phyloP scores from a whole-genome alignment of 2,113 vertebrate species.

The Phalacrocorax carbo region DNA sequence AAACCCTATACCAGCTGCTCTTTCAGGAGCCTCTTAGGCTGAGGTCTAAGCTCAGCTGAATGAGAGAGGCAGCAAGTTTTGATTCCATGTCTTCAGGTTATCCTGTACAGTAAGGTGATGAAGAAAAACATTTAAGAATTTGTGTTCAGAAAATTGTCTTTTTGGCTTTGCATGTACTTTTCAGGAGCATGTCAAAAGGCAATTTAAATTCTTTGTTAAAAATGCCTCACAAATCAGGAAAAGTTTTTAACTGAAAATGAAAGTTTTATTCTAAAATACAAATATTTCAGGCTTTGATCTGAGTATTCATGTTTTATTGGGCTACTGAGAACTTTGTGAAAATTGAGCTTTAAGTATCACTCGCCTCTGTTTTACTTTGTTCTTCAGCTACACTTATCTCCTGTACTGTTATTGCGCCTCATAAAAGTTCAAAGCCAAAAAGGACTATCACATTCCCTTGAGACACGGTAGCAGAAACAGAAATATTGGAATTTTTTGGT shows the following conservation, averaged over 20 bases:
- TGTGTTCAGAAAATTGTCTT: not conserved
- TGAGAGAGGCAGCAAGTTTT: not conserved
- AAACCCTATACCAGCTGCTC: not conserved
- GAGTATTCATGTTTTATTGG: not conserved
- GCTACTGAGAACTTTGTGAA: not conserved
- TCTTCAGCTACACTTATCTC: not conserved
- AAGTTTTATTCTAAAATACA: not conserved
- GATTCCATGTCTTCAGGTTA: not conserved
- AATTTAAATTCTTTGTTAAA: not conserved
- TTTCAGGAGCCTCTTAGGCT: not conserved
- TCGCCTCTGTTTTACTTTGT: not conserved
- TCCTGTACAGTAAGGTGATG: not conserved
- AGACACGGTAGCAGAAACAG: not conserved
- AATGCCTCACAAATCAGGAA: not conserved
- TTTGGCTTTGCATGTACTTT: not conserved
- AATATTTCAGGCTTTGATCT: not conserved
- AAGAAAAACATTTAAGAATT: not conserved
- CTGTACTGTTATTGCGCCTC: not conserved
- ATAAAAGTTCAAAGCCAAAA: not conserved
- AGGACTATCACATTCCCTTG: not conserved
- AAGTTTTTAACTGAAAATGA: not conserved
- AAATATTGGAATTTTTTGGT: not conserved
- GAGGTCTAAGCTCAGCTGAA: not conserved
- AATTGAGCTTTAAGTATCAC: not conserved
- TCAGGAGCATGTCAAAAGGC: not conserved